Base-by-base conservation (phyloP, 2,113 vertebrate species). In the Siphamia tubifer region DNA sequence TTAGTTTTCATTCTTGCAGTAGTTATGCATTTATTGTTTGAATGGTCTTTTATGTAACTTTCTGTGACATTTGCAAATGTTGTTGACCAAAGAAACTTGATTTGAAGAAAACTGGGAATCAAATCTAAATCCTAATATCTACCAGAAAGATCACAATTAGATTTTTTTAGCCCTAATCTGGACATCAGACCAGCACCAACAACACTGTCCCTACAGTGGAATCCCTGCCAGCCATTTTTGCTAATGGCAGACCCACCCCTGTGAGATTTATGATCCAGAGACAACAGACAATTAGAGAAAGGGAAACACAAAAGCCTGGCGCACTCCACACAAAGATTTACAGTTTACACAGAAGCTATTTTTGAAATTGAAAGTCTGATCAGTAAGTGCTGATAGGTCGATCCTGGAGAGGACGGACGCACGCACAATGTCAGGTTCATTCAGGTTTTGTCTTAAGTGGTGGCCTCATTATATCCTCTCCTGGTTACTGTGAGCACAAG, bases 211-310 rank as follows among this genome's bases (percentile, higher is more conserved):
- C 61, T 4, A 19, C 70, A 57, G 69, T 54, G 23, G 51, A 80
- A 47, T 80, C 74, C 58, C 51, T 61, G 80, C 67, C 74, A 83
- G 77, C 71, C 68, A 71, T 88, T 88, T 82, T 77, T 83, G 63
- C 71, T 88, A 90, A 90, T 87, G 81, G 78, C n/a, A n/a, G n/a
- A n/a, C 68, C 65, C 53, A 87, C 75, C 60, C 45, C n/a, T 51
- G 75, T 81, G 68, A 89, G 85, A 90, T 90, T 90, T 89, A 89
- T 35, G 82, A 84, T 58, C 4, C 36, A 66, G 60, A 84, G 84
- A 90, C 87, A 76, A 62, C 51, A 77, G 73, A 87, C 87, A 90
- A 89, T 91, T 89, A 90, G 76, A 84, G 71, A 85, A 81, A 79
- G 66, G 77, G 67, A 88, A 86, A 83, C 72, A 86, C 75, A 82